These are phyloP conservation scores for Melitaea athalia DNA, from an alignment of 2,888 invertebrate genomes.

Conservation along the genomic window DNA sequence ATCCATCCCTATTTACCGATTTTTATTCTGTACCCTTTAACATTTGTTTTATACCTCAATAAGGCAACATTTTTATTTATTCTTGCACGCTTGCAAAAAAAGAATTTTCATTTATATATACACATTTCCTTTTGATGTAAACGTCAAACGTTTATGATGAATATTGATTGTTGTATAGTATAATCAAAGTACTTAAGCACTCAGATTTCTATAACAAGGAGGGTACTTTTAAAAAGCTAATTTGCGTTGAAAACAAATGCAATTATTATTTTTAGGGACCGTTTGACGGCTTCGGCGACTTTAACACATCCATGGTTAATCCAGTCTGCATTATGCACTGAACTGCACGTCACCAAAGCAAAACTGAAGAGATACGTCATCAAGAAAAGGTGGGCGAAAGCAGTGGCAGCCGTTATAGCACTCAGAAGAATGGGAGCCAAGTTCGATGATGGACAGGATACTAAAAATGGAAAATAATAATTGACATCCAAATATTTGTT, in stretches of 20 bases:
- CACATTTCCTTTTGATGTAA: no score
- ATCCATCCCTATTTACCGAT: background rate
- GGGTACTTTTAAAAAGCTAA: background rate
- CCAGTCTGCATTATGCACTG: conserved; percentile 84
- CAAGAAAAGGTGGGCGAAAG: conserved; percentile 95
- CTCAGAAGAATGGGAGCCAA: conserved; percentile 93
- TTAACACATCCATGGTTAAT: conserved; percentile 91
- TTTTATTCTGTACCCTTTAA: no score
- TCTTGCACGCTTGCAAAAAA: no score
- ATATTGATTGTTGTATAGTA: no score
- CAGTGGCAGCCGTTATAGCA: conserved; percentile 93
- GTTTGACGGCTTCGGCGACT: conserved; percentile 87
- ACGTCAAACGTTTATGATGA: no score
- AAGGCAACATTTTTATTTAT: no score
- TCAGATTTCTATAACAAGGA: background rate
- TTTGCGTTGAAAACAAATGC: conserved; percentile 6
- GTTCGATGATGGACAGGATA: conserved; percentile 73
- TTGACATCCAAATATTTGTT: background rate
- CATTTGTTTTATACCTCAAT: no score
- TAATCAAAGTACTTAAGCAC: background rate
- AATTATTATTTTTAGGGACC: conserved; percentile 80
- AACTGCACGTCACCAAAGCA: conserved; percentile 88
- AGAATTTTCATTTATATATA: no score
- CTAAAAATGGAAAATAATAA: conserved; percentile 37
- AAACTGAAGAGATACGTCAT: conserved; percentile 94